A percentile compares a stretch with the other conserved stretches of the same genome.
Conservation (phyloP, 1,140 invertebrate genomes). For the Drosophila varians region DNA sequence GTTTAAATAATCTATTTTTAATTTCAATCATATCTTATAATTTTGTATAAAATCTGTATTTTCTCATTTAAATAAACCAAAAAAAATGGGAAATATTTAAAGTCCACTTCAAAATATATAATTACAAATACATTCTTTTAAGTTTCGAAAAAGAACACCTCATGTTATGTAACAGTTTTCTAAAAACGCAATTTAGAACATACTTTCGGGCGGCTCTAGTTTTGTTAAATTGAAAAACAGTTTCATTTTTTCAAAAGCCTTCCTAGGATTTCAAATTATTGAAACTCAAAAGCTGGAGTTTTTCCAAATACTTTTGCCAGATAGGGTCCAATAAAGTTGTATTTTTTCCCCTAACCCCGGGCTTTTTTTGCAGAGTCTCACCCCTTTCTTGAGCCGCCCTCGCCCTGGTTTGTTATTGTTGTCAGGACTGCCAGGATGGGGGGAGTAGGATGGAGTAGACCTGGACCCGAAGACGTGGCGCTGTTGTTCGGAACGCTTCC, state of each 20-base stretch:
- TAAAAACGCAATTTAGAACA: not conserved
- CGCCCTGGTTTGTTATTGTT: slow-evolving; percentile 26
- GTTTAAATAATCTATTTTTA: too few relatives aligned
- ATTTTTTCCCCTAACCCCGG: not conserved
- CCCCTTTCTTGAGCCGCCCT: slow-evolving; percentile 4
- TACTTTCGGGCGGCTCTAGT: not conserved
- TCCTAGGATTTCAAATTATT: too few relatives aligned
- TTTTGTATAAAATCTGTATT: too few relatives aligned
- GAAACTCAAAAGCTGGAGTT: too few relatives aligned
- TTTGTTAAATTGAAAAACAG: not conserved
- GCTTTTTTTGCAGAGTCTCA: slow-evolving; percentile 1
- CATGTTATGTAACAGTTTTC: not conserved
- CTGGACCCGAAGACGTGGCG: slow-evolving; percentile 6
- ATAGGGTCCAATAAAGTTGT: too few relatives aligned
- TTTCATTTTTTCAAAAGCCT: too few relatives aligned
- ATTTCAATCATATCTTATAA: too few relatives aligned
- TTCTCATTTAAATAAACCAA: too few relatives aligned
- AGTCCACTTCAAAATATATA: too few relatives aligned
- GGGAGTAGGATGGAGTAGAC: not conserved
- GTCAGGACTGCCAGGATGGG: slow-evolving; percentile 11
- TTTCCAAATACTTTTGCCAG: not conserved
- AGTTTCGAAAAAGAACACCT: too few relatives aligned
- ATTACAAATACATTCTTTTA: too few relatives aligned
- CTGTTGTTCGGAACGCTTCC: slow-evolving; percentile 49
- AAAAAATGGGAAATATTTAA: too few relatives aligned